Conservation (phyloP, 2,113 vertebrate species). For the Hemicordylus capensis region DNA sequence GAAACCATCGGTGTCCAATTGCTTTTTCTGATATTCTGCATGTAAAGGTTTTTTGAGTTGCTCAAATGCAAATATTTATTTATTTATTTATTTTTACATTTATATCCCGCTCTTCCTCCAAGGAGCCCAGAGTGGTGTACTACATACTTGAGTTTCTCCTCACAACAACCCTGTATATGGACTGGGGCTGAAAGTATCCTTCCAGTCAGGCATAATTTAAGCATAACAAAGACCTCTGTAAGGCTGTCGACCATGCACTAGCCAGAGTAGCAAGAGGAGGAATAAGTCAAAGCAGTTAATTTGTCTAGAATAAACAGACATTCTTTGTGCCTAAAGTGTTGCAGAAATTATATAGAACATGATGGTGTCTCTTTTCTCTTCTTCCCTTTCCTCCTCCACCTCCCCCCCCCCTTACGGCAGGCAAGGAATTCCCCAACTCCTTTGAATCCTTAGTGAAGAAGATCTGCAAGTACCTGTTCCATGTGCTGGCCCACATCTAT, state of each 20-base stretch:
- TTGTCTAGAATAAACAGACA: background rate
- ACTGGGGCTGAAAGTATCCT: background rate
- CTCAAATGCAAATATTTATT: no score
- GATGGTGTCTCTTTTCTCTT: background rate
- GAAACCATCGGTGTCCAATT: no score
- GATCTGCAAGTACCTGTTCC: slow-evolving; percentile 96
- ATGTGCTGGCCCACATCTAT: slow-evolving; percentile 98
- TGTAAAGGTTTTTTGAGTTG: background rate
- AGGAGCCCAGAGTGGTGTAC: no score
- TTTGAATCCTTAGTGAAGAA: slow-evolving; percentile 97
- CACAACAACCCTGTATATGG: no score
- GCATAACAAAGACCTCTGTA: background rate
- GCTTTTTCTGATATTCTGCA: background rate
- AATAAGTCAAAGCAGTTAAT: background rate
- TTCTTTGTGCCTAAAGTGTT: background rate
- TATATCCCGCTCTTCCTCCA: no score
- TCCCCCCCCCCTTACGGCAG: slow-evolving; percentile 69
- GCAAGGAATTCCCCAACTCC: slow-evolving; percentile 96
- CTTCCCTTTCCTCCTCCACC: background rate
- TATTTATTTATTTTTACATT: no score
- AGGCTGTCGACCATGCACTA: background rate
- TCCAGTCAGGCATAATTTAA: background rate
- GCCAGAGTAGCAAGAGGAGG: background rate
- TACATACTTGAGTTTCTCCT: no score
- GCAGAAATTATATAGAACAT: background rate